These are phyloP conservation scores for Colletes collaris DNA, from an alignment of 2,888 invertebrate genomes.

Conservation along the genomic window DNA sequence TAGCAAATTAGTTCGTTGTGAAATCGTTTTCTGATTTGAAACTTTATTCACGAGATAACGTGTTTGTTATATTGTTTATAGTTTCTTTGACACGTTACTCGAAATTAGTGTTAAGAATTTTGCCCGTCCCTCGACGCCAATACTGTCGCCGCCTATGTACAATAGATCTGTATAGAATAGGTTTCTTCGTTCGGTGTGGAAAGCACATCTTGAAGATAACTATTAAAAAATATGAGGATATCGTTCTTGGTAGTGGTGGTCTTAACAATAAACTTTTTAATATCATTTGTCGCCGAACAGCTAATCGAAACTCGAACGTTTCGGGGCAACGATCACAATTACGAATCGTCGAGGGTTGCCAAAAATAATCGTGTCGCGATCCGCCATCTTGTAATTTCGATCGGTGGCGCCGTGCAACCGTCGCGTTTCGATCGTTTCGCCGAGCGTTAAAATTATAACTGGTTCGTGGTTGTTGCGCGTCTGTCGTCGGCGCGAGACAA, in stretches of 20 bases:
- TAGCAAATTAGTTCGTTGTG: no score
- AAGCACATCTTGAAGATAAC: conserved; percentile 24
- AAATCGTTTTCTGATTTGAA: no score
- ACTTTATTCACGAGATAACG: no score
- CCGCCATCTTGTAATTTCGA: conserved; percentile 8
- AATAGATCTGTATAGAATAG: conserved; percentile 7
- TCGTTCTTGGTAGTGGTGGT: conserved; percentile 1
- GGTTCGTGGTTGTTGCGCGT: conserved; percentile 23
- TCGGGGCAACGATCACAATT: no score
- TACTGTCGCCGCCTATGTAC: conserved; percentile 42
- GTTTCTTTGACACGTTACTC: no score
- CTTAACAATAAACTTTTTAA: no score
- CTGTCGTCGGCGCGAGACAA: neutral
- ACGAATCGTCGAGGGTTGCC: no score
- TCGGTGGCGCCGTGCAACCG: neutral
- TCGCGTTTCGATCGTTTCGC: neutral
- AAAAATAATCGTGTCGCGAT: no score
- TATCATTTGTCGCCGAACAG: no score
- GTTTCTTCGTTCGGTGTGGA: conserved; percentile 9
- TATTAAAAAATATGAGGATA: conserved; percentile 42
- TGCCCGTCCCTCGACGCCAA: conserved; percentile 15
- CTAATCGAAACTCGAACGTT: no score
- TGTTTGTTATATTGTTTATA: no score
- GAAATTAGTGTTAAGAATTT: no score
- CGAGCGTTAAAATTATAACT: conserved; percentile 16